Evolutionary conservation across 2,797 vertebrate genomes (phyloP).

Genomic region (Myotis daubentonii): DNA sequence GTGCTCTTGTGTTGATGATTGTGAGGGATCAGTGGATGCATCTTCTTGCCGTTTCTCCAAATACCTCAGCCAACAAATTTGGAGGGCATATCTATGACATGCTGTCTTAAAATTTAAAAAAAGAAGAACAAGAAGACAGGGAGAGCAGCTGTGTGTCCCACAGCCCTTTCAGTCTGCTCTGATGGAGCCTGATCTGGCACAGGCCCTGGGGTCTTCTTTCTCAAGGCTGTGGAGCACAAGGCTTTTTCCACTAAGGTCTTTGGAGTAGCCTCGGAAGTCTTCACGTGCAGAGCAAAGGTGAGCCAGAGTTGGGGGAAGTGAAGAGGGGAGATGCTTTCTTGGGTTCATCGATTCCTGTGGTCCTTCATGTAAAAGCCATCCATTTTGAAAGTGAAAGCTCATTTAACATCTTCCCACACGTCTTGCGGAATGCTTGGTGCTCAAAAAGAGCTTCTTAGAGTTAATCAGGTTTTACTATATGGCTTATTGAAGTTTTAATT

Average conservation of each 20-base stretch:
- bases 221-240: not conserved
- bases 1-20: not conserved
- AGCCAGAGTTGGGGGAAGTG: not conserved
- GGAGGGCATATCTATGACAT: not conserved
- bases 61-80: not conserved
- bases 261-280: not conserved
- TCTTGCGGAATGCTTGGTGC: not conserved
- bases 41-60: conserved; percentile 14
- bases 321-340: not conserved
- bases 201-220: not conserved
- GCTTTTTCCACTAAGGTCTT: not conserved
- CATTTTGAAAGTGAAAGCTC: not conserved
- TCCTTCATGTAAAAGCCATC: not conserved
- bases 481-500: not conserved
- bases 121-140: too few relatives aligned
- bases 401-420: not conserved
- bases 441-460: not conserved
- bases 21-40: not conserved
- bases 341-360: not conserved
- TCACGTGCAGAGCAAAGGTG: not conserved
- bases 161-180: not conserved
- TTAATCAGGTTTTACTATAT: not conserved
- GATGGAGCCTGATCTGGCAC: not conserved
- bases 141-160: not conserved
- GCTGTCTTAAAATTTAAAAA: not conserved